These are phyloP conservation scores for Peromyscus polionotus DNA, from an alignment of 2,113 vertebrate species.

Conservation along the genomic window DNA sequence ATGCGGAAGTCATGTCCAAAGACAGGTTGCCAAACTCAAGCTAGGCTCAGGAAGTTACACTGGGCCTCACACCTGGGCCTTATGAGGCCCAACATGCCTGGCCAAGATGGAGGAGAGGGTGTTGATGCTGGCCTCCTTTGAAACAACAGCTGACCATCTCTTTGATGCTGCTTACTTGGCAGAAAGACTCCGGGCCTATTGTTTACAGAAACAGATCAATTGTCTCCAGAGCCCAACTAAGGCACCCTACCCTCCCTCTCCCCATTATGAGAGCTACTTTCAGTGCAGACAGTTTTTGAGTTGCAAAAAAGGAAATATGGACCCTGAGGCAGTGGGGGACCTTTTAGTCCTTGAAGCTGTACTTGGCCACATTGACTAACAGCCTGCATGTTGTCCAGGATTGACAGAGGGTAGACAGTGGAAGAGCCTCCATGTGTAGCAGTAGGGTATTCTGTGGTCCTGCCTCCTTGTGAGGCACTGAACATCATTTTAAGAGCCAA, in stretches of 20 bases:
- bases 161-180: slow-evolving; percentile 99
- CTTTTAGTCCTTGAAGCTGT: not conserved
- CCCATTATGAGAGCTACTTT: not conserved
- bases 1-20: too few relatives aligned
- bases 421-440: too few relatives aligned
- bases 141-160: slow-evolving; percentile 98
- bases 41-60: too few relatives aligned
- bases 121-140: slow-evolving; percentile 99
- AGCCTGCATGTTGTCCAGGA: not conserved
- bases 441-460: not conserved
- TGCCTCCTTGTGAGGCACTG: not conserved
- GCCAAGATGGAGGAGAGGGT: slow-evolving; percentile 99
- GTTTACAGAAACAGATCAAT: not conserved
- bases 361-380: not conserved
- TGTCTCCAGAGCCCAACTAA: not conserved
- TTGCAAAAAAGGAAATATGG: not conserved
- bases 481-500: not conserved
- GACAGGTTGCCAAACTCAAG: too few relatives aligned
- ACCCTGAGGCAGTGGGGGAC: not conserved
- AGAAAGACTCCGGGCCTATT: slow-evolving; percentile 93
- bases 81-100: slow-evolving; percentile 73
- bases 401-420: not conserved
- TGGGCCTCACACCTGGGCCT: too few relatives aligned
- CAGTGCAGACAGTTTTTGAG: not conserved
- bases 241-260: not conserved